Evolutionary conservation across 2,888 invertebrate genomes (phyloP).

Genomic region (Beris chalybata): DNA sequence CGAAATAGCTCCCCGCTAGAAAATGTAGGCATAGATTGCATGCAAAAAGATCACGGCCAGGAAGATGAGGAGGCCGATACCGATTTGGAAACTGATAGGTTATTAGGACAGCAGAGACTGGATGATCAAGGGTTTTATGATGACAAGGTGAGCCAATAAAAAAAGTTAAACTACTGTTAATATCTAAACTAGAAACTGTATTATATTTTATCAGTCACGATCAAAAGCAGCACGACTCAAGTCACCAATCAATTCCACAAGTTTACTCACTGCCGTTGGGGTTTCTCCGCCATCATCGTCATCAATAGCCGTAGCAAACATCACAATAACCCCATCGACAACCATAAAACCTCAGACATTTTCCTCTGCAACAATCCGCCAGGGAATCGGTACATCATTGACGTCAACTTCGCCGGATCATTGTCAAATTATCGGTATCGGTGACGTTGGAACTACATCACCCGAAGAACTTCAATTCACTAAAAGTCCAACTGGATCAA

Average conservation of each 20-base stretch:
- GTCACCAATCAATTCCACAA: conserved; percentile 40
- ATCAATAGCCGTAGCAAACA: conserved; percentile 35
- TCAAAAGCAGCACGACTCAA: conserved; percentile 45
- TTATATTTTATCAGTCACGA: conserved; percentile 44
- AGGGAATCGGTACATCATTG: conserved; percentile 54
- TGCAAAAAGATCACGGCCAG: conserved; percentile 53
- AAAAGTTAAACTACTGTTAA: background rate
- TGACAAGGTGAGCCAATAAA: conserved; percentile 58
- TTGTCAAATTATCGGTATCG: conserved; percentile 50
- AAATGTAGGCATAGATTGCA: conserved; percentile 35
- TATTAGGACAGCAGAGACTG: conserved; percentile 91
- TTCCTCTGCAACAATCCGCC: conserved; percentile 54
- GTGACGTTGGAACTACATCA: conserved; percentile 48
- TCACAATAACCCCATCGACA: conserved; percentile 31
- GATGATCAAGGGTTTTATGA: conserved; percentile 89
- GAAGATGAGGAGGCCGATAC: conserved; percentile 91
- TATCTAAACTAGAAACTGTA: conserved; percentile 1
- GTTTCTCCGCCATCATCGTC: conserved; percentile 16
- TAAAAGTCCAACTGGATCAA: conserved; percentile 61
- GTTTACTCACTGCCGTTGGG: background rate
- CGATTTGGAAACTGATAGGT: conserved; percentile 94
- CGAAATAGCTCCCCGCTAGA: conserved; percentile 43
- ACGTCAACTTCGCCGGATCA: conserved; percentile 52
- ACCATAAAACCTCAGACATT: conserved; percentile 49
- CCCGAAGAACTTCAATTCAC: conserved; percentile 54